A percentile compares a stretch with the other conserved stretches of the same genome.
Conservation (phyloP, 1,140 invertebrate genomes). For the Euura lappo region DNA sequence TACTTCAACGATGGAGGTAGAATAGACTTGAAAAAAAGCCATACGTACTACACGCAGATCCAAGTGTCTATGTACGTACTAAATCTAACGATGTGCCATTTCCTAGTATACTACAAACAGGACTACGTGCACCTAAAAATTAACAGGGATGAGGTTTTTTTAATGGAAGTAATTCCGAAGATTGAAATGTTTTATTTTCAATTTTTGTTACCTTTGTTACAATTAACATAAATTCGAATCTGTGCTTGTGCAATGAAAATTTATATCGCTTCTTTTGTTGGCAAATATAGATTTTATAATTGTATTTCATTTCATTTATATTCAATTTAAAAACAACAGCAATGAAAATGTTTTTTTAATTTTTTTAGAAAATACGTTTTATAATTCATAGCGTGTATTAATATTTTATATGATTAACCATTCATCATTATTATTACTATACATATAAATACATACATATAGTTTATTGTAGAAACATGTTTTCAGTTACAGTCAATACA, state of each 20-base stretch:
- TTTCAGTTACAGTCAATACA: too few relatives aligned
- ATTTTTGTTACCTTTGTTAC: constrained; percentile 10
- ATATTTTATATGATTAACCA: too few relatives aligned
- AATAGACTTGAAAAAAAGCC: not conserved
- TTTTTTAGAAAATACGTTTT: too few relatives aligned
- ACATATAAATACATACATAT: too few relatives aligned
- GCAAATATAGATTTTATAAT: too few relatives aligned
- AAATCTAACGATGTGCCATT: constrained; percentile 18
- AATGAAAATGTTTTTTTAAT: too few relatives aligned
- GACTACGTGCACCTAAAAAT: constrained; percentile 16
- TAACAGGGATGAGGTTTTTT: constrained; percentile 14
- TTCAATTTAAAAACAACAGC: too few relatives aligned
- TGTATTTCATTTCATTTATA: too few relatives aligned
- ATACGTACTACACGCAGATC: constrained; percentile 24
- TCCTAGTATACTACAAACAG: constrained; percentile 19
- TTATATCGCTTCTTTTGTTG: not conserved
- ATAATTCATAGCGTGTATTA: too few relatives aligned
- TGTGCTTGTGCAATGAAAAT: not conserved
- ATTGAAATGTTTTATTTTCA: constrained; percentile 19
- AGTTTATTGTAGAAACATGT: too few relatives aligned
- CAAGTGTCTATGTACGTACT: constrained; percentile 27
- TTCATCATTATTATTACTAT: too few relatives aligned
- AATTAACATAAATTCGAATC: not conserved
- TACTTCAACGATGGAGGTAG: constrained; percentile 5
- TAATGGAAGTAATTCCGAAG: constrained; percentile 7